A percentile compares a stretch with the other conserved stretches of the same genome.
Evolutionary conservation across 1,140 invertebrate species (phyloP).

Genomic region (Mizuhopecten yessoensis): DNA sequence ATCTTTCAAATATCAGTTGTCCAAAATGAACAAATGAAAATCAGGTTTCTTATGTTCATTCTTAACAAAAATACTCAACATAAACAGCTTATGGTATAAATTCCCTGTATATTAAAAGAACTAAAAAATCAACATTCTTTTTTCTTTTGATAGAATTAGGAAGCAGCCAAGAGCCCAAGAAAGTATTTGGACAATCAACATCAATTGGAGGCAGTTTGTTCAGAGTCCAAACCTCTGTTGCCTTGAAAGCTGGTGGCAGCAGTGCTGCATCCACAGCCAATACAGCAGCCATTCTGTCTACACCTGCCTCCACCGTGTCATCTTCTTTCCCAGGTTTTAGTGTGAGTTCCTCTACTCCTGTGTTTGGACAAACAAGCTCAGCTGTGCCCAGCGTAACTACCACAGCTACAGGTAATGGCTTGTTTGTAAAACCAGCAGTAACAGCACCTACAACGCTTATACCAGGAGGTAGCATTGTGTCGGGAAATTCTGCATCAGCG

Average conservation of each 20-base stretch:
- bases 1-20: no score
- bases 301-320: not conserved
- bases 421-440: not conserved
- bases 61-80: no score
- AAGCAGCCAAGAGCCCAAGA: not conserved
- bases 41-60: no score
- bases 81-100: no score
- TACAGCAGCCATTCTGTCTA: not conserved
- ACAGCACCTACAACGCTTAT: not conserved
- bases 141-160: not conserved
- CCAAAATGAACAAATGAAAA: no score
- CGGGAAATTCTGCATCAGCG: slow-evolving; percentile 46
- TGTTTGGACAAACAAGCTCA: not conserved
- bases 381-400: not conserved
- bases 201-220: slow-evolving; percentile 29
- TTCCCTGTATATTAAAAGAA: not conserved
- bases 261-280: not conserved
- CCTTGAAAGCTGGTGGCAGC: not conserved
- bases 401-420: not conserved
- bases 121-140: not conserved
- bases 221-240: not conserved
- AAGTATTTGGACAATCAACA: slow-evolving; percentile 20
- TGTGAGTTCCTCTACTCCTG: no score
- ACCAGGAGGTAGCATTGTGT: not conserved
- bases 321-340: no score